These are phyloP conservation scores for Liasis olivaceus DNA, from an alignment of 2,797 vertebrate species.

Conservation along the genomic window DNA sequence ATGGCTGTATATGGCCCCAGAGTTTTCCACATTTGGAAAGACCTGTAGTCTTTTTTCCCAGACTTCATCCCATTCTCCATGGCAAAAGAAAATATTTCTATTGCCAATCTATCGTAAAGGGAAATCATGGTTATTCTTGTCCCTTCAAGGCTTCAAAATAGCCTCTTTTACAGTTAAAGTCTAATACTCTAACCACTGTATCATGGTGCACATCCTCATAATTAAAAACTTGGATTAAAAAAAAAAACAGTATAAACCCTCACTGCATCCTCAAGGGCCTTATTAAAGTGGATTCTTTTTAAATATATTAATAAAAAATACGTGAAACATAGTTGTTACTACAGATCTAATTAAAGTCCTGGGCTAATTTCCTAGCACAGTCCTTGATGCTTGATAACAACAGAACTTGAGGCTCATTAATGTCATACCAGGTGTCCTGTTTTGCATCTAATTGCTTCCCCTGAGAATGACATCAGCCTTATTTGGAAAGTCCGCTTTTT, in stretches of 20 bases:
- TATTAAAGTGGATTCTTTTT: conserved; percentile 31
- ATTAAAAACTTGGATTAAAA: background rate
- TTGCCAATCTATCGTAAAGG: background rate
- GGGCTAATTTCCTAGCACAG: conserved; percentile 51
- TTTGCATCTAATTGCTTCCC: conserved; percentile 63
- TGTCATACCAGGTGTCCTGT: conserved; percentile 56
- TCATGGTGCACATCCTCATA: background rate
- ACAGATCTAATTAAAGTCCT: conserved; percentile 67
- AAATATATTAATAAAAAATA: conserved; percentile 48
- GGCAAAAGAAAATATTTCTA: background rate
- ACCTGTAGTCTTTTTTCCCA: background rate
- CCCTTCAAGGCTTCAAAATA: background rate
- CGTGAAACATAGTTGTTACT: conserved; percentile 53
- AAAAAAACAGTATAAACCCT: background rate
- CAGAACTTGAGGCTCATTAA: conserved; percentile 60
- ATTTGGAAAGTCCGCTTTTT: conserved; percentile 52
- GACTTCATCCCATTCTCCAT: background rate
- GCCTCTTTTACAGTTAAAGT: background rate
- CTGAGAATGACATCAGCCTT: conserved; percentile 48
- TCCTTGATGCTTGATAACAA: conserved; percentile 51
- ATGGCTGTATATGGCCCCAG: background rate
- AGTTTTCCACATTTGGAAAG: background rate
- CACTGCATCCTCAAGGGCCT: conserved; percentile 15
- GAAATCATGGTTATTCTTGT: background rate
- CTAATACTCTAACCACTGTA: background rate